Conservation (phyloP, 2,797 vertebrate genomes). For the Prionace glauca region DNA sequence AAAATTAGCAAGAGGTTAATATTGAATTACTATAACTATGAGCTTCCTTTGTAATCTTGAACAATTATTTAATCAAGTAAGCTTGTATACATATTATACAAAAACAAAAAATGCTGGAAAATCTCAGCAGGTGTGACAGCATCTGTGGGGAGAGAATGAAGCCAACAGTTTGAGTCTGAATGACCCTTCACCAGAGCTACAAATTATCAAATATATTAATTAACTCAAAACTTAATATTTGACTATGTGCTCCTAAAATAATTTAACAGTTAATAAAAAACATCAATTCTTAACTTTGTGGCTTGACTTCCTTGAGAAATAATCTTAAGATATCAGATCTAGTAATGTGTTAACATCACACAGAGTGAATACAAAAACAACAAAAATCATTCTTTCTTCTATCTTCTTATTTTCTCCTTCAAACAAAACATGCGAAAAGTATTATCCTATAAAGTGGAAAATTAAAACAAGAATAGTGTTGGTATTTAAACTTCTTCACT, state of each 20-base stretch:
- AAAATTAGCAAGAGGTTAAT: background rate
- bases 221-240: background rate
- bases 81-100: background rate
- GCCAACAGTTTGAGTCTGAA: no score
- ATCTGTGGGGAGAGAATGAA: no score
- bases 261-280: background rate
- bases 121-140: no score
- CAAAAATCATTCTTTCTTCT: background rate
- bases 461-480: background rate
- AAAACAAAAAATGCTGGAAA: no score
- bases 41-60: background rate
- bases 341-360: background rate
- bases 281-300: background rate
- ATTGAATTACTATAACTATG: background rate
- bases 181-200: no score
- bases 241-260: background rate
- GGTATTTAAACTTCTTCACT: background rate
- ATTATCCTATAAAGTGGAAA: background rate
- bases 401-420: background rate
- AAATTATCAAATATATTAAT: background rate
- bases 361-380: background rate
- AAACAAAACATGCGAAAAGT: background rate
- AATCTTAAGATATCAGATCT: background rate
- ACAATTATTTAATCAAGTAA: background rate
- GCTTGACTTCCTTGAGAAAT: background rate